Conservation (phyloP, 37 sponge, comb jelly and placozoan genomes). For the Beroe ovata region DNA sequence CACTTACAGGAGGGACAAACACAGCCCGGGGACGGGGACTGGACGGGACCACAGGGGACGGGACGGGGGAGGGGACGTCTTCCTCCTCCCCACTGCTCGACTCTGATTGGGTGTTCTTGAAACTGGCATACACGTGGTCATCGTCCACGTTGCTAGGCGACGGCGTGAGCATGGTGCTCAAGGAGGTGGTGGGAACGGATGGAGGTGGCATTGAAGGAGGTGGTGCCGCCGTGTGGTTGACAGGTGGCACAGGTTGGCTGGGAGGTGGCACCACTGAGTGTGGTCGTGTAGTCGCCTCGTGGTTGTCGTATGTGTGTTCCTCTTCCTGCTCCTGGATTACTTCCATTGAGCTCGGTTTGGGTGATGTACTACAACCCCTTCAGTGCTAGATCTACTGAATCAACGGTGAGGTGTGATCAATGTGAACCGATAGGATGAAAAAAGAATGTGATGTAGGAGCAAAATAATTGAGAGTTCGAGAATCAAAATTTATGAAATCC, state of each 20-base stretch:
- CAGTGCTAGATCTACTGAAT: too few species aligned
- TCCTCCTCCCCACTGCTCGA: too few species aligned
- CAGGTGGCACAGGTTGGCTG: background rate
- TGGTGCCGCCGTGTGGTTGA: background rate
- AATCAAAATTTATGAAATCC: too few species aligned
- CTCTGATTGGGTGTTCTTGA: background rate
- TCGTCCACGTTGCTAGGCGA: background rate
- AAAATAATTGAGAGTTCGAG: too few species aligned
- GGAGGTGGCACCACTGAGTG: too few species aligned
- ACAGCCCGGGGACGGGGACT: background rate
- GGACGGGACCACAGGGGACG: background rate
- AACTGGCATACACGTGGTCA: constrained; percentile 18
- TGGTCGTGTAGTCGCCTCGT: too few species aligned
- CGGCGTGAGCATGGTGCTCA: too few species aligned
- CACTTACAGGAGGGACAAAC: constrained; percentile 47
- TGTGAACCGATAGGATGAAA: too few species aligned
- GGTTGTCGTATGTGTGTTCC: constrained; percentile 24
- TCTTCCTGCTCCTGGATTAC: background rate
- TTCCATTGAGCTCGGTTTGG: background rate
- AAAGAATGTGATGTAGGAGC: too few species aligned
- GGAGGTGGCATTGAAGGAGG: background rate
- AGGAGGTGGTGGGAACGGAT: too few species aligned
- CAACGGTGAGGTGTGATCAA: too few species aligned
- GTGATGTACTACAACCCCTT: too few species aligned
- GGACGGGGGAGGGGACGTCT: background rate